These are phyloP conservation scores for Choloepus hoffmanni DNA, from an alignment of 2,113 vertebrate species.

Conservation along the genomic window DNA sequence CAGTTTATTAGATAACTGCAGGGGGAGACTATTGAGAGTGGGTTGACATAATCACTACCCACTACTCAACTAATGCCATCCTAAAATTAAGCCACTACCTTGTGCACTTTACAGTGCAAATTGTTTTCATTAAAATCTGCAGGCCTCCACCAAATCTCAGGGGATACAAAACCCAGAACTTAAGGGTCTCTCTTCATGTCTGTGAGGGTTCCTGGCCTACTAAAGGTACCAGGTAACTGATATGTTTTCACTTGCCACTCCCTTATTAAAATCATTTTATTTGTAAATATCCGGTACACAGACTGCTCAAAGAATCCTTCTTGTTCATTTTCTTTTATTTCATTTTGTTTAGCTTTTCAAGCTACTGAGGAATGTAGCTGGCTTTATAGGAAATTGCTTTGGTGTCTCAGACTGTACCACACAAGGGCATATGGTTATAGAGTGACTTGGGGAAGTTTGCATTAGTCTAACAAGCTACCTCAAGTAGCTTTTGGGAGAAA, in stretches of 20 bases:
- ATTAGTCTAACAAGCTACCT: background rate
- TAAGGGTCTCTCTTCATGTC: background rate
- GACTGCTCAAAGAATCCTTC: background rate
- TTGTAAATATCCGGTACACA: background rate
- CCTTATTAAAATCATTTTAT: constrained; percentile 25
- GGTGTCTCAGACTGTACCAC: background rate
- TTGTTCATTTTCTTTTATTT: background rate
- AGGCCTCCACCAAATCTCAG: background rate
- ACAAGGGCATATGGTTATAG: background rate
- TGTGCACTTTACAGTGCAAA: background rate
- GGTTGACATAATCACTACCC: background rate
- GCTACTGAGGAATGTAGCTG: background rate
- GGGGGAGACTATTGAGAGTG: background rate
- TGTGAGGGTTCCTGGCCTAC: background rate
- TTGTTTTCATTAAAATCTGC: constrained; percentile 2
- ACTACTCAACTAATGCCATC: background rate
- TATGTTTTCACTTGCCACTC: background rate
- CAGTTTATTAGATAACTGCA: background rate
- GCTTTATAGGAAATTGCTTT: constrained; percentile 55
- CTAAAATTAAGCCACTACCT: background rate
- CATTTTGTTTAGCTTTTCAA: constrained; percentile 38
- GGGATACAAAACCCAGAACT: background rate
- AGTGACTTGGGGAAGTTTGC: background rate
- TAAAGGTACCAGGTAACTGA: background rate
- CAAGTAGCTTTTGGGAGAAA: background rate